phyloP scores from a whole-genome alignment of 1,140 invertebrate species.

The Dufourea novaeangliae region DNA sequence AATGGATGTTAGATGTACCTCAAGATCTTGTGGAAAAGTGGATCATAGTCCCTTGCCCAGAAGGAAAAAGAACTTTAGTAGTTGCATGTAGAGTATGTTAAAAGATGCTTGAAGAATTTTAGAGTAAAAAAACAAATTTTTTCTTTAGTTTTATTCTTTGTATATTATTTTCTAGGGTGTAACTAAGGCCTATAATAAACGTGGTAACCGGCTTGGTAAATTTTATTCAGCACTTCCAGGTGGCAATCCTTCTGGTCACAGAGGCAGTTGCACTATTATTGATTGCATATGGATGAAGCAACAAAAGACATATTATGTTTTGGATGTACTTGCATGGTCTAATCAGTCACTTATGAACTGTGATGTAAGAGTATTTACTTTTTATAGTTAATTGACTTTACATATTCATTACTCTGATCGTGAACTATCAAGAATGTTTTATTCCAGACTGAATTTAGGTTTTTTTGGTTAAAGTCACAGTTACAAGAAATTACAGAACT shows the following conservation, averaged over 20 bases:
- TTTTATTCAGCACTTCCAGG: conserved; percentile 90
- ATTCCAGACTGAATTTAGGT: conserved; percentile 88
- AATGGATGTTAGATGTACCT: conserved; percentile 95
- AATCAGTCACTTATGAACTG: conserved; percentile 88
- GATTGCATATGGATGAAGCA: conserved; percentile 90
- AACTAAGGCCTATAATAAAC: conserved; percentile 88
- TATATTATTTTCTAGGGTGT: conserved; percentile 82
- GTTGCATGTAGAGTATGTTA: conserved; percentile 86
- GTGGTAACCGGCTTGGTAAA: conserved; percentile 83
- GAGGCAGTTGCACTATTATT: conserved; percentile 84
- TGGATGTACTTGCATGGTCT: conserved; percentile 93
- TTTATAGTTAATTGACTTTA: not conserved
- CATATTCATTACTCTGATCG: conserved; percentile 35
- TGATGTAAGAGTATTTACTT: conserved; percentile 84
- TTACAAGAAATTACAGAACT: conserved; percentile 84
- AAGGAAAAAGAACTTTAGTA: conserved; percentile 89
- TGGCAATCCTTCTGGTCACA: conserved; percentile 80
- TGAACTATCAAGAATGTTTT: conserved; percentile 25
- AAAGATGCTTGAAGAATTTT: not conserved
- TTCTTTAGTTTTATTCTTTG: conserved; percentile 1
- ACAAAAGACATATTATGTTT: conserved; percentile 86
- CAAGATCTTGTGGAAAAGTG: conserved; percentile 89
- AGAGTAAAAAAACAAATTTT: not conserved
- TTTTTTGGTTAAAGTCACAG: conserved; percentile 89
- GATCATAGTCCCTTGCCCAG: conserved; percentile 91